A percentile compares a stretch with the other conserved stretches of the same genome.
Conservation (phyloP, 2,797 vertebrate species). For the Sebastes oblongus region DNA sequence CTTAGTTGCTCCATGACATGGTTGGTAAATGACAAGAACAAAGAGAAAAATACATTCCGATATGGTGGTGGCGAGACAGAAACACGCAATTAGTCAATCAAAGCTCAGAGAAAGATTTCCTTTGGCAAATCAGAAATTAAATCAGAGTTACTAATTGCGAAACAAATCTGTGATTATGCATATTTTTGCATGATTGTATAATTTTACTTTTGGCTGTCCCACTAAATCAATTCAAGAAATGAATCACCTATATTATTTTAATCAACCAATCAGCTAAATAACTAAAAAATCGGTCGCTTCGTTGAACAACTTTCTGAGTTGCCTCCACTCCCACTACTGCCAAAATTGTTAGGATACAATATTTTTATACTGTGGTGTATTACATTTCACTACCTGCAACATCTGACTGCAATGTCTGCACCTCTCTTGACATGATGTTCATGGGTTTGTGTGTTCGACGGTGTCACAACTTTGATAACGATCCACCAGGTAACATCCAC, state of each 20-base stretch:
- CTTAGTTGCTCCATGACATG: slow-evolving; percentile 28
- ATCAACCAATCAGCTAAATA: not conserved
- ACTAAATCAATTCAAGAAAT: not conserved
- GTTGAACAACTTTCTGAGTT: not conserved
- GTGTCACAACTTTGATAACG: slow-evolving; percentile 45
- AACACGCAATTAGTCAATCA: slow-evolving; percentile 35
- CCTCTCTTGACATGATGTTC: slow-evolving; percentile 1
- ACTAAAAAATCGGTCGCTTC: not conserved
- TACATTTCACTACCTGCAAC: not conserved
- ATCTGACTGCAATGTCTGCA: slow-evolving; percentile 9
- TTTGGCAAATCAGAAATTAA: slow-evolving; percentile 27
- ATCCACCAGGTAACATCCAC: slow-evolving; percentile 39
- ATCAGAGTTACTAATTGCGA: not conserved
- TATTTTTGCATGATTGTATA: not conserved
- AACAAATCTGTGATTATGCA: not conserved
- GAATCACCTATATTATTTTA: not conserved
- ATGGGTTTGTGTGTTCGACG: slow-evolving; percentile 17
- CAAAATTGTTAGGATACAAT: not conserved
- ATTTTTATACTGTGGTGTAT: not conserved
- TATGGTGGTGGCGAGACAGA: not conserved
- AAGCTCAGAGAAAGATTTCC: slow-evolving; percentile 27
- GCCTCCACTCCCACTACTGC: not conserved
- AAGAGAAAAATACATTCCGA: slow-evolving; percentile 16
- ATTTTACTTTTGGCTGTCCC: not conserved
- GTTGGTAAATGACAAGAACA: slow-evolving; percentile 29